Evolutionary conservation across 2,797 vertebrate genomes (phyloP), one percentile per base, ranked within the genome.

Genomic region (Myotis findleyi): DNA sequence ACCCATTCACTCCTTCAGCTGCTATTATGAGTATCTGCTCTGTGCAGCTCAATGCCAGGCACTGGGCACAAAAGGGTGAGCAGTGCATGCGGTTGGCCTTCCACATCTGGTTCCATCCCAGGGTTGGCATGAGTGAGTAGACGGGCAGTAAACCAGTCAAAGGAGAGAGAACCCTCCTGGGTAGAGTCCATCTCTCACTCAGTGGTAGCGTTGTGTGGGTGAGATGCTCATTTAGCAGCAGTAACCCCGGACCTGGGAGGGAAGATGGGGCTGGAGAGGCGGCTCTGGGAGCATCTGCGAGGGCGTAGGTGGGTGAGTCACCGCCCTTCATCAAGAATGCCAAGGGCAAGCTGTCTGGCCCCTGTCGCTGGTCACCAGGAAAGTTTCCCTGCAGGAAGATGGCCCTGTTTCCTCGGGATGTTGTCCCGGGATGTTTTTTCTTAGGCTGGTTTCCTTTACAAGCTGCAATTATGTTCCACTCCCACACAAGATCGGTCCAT

Each of bases 371-470:
- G 81, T 55, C 88, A 64, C 10, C 30, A 71, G 81, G 86, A 55
- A 92, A 83, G 53, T 2, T 11, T 83, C 38, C 47, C 51, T n/a
- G 13, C 72, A 81, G 90, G 94, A 92, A 91, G 73, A 49, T 92
- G 51, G 47, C 81, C 59, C 72, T 3, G 1, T 64, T 96, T 97
- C 95, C 96, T 93, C 0, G 47, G 88, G 81, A 87, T 86, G 87
- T 92, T 92, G 82, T 84, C 55, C 57, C 0, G 57, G 71, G 53
- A 83, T 92, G 57, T 96, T 86, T 94, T 95, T 71, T 71, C 77
- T 88, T 30, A 21, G 33, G 68, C 90, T 51, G 33, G 87, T 85
- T 97, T 97, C 96, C 96, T 96, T 93, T 77, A 89, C 96, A 96
- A 86, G 92, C 83, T 41, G 16, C 27, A 82, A 12, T 92, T 93